phyloP scores from a whole-genome alignment of 2,888 invertebrate species.

The Acronicta psi region DNA sequence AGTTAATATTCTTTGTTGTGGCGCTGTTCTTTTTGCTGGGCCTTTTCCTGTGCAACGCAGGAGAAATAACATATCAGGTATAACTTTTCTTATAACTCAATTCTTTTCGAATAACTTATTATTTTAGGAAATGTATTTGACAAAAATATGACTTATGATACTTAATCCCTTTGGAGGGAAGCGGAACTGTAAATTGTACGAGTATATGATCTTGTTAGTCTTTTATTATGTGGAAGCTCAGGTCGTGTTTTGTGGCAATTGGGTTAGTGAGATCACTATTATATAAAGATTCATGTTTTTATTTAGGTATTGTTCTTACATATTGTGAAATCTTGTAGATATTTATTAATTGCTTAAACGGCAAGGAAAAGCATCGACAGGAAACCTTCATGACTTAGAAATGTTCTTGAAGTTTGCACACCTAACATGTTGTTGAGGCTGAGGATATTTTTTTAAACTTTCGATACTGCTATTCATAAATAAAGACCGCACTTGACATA shows the following conservation, averaged over 20 bases:
- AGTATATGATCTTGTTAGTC: constrained; percentile 22
- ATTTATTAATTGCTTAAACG: too few relatives aligned
- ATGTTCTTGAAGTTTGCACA: too few relatives aligned
- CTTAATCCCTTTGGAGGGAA: constrained; percentile 20
- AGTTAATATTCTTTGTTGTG: constrained; percentile 76
- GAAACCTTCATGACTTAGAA: too few relatives aligned
- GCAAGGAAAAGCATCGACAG: too few relatives aligned
- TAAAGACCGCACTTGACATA: not conserved
- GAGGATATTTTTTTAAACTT: too few relatives aligned
- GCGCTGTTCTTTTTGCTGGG: constrained; percentile 79
- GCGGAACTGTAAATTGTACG: constrained; percentile 12
- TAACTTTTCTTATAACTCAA: constrained; percentile 18
- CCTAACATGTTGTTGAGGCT: too few relatives aligned
- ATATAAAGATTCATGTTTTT: too few relatives aligned
- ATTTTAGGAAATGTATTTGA: constrained; percentile 18
- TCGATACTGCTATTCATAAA: too few relatives aligned
- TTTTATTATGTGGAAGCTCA: constrained; percentile 9
- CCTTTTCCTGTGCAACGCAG: constrained; percentile 82
- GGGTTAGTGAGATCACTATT: too few relatives aligned
- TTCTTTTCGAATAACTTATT: too few relatives aligned
- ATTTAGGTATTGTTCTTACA: not conserved
- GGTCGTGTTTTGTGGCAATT: constrained; percentile 14
- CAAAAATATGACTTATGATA: constrained; percentile 5
- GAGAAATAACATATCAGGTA: constrained; percentile 85
- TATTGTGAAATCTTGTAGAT: too few relatives aligned